Evolutionary conservation across 2,113 vertebrate genomes (phyloP).

Genomic region (Protobothrops flavoviridis): DNA sequence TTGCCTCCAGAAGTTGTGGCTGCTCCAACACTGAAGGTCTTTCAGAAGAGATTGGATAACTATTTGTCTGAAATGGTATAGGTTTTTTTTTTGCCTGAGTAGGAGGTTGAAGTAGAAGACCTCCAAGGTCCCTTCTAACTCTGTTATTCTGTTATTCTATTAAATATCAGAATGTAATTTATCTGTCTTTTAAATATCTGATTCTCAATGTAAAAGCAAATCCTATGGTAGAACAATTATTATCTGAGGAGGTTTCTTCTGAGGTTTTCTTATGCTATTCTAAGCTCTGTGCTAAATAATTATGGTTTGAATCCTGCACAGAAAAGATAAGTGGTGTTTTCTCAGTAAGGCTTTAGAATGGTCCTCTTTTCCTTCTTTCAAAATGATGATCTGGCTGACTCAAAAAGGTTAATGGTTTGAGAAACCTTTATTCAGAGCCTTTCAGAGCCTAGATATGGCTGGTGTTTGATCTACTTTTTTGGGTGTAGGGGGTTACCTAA

Average conservation of each 20-base stretch:
- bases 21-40: not conserved
- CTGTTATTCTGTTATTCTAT: too few species aligned
- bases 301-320: not conserved
- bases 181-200: not conserved
- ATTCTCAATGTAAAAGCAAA: not conserved
- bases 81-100: not conserved
- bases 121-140: too few species aligned
- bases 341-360: too few species aligned
- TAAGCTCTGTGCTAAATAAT: not conserved
- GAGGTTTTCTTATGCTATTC: not conserved
- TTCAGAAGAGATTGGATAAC: not conserved
- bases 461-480: not conserved
- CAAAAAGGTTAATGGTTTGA: not conserved
- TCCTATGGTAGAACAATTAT: not conserved
- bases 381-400: too few species aligned
- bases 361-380: too few species aligned
- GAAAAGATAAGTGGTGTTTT: not conserved
- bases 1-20: not conserved
- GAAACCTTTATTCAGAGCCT: not conserved
- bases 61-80: not conserved
- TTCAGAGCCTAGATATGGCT: not conserved
- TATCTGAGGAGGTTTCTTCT: too few species aligned
- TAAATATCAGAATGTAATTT: not conserved
- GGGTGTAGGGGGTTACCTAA: not conserved
- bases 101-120: too few species aligned